Base-by-base conservation (phyloP, 2,113 vertebrate genomes). In the Tringa solitaria region DNA sequence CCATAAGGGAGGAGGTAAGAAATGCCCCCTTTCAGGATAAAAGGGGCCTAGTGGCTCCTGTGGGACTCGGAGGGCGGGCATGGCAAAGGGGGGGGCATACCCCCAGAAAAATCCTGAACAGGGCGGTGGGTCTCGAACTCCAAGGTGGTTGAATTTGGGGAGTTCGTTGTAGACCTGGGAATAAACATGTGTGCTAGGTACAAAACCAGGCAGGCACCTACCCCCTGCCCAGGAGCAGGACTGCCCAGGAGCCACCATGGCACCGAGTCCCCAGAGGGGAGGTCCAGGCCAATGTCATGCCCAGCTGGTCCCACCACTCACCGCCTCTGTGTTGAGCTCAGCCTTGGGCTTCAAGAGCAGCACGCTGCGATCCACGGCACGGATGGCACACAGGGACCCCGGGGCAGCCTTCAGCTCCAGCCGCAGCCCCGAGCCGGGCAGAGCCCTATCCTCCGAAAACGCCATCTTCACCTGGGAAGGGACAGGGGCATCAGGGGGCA, bases 351-450 rank as follows among this genome's bases (percentile, higher is more conserved):
- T 97, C 79, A 98, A 75, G 50, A 99, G 97, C 59, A 98, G 96
- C 56, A 99, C 97, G 0, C 99, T 99, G 90, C 98, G 95, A 91
- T 99, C 99, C 45, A 99, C 95, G 0, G 97, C 98, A 8, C 97
- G 98, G 50, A 99, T 5, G 0, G 98, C 98, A 10, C 99, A 99
- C 78, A 99, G 96, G 56, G 99, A 99, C 14, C 98, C 91, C 0
- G 98, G 97, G 30, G 96, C 91, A 9, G 99, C 98, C 27, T 39
- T 95, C 41, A 99, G 43, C 69, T 95, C 73, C 53, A 99, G 82
- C 56, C 19, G 94, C 82, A 96, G 95, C 0, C 24, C 51, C 1
- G 98, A 97, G 91, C 99, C 98, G 0, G 99, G 99, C 77, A 99
- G 98, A 12, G 98, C 97, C 59, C 96, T 96, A 28, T 94, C 50